A percentile compares a stretch with the other conserved stretches of the same genome.
These are phyloP conservation scores for Ophion obscuratus DNA, from an alignment of 2,888 invertebrate genomes.

Conservation along the genomic window DNA sequence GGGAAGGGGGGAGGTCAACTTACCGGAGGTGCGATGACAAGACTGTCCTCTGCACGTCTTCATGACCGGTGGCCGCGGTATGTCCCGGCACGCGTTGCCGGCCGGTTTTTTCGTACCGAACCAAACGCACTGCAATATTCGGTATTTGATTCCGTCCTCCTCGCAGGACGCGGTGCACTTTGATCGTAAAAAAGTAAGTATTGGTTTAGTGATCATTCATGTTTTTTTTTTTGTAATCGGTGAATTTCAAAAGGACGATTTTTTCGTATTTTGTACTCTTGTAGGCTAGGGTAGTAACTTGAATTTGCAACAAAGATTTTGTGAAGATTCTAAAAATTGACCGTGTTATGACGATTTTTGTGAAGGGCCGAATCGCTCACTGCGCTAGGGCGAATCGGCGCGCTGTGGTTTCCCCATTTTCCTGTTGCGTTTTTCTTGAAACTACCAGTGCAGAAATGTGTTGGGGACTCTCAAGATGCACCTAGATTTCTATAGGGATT, in stretches of 20 bases:
- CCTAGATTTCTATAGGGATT: too few relatives aligned
- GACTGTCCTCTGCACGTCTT: conserved; percentile 90
- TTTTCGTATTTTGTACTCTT: not conserved
- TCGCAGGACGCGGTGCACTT: conserved; percentile 95
- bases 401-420: too few relatives aligned
- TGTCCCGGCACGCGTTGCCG: conserved; percentile 92
- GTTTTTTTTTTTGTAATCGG: not conserved
- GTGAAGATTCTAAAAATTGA: too few relatives aligned
- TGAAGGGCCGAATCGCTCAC: too few relatives aligned
- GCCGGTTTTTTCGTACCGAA: conserved; percentile 92
- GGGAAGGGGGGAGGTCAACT: conserved; percentile 24
- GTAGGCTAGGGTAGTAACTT: too few relatives aligned
- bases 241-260: not conserved
- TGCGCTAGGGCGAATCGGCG: too few relatives aligned
- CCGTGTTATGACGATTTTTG: too few relatives aligned
- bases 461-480: too few relatives aligned
- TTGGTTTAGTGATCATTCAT: conserved; percentile 5
- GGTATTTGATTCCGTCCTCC: conserved; percentile 92
- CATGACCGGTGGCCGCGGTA: conserved; percentile 91
- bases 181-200: conserved; percentile 67
- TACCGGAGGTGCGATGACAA: conserved; percentile 85
- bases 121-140: conserved; percentile 97
- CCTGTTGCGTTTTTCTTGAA: too few relatives aligned
- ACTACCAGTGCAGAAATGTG: too few relatives aligned
- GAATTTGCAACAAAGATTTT: too few relatives aligned